Evolutionary conservation across 1,140 invertebrate species (phyloP).

Genomic region (Luehdorfia chinensis): DNA sequence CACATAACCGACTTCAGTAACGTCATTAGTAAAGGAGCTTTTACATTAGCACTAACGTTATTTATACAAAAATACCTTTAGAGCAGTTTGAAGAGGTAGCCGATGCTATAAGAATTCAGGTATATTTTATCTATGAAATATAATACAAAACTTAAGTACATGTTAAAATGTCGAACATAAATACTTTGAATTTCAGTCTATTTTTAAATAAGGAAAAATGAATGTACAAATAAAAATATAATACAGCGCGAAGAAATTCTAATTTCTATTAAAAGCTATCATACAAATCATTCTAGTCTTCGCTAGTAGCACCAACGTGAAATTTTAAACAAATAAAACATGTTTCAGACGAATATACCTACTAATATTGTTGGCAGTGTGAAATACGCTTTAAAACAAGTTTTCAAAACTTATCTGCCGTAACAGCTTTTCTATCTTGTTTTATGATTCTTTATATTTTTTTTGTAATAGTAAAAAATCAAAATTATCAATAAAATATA

Average conservation of each 20-base stretch:
- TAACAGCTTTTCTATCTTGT: too few relatives aligned
- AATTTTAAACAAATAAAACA: constrained; percentile 25
- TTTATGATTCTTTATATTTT: too few relatives aligned
- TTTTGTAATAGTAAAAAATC: too few relatives aligned
- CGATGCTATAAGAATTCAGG: constrained; percentile 42
- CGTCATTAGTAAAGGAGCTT: constrained; percentile 24
- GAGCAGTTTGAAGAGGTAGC: constrained; percentile 65
- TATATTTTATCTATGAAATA: constrained; percentile 34
- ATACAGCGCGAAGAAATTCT: neutral
- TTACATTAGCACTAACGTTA: constrained; percentile 39
- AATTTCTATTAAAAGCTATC: constrained; percentile 15
- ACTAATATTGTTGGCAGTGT: too few relatives aligned
- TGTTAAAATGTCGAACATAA: too few relatives aligned
- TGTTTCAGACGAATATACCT: too few relatives aligned
- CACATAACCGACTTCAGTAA: constrained; percentile 34
- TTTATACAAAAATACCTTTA: constrained; percentile 67
- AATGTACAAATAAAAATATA: neutral
- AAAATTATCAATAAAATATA: too few relatives aligned
- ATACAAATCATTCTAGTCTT: constrained; percentile 33
- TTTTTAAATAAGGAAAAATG: neutral
- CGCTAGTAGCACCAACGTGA: constrained; percentile 52
- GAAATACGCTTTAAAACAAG: too few relatives aligned
- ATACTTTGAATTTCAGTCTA: constrained; percentile 1
- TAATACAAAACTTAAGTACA: constrained; percentile 49
- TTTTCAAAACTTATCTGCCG: too few relatives aligned